Percentiles rank a stretch among this genome's conserved stretches.
Conservation (phyloP, 2,888 invertebrate genomes). For the Limnephilus rhombicus region DNA sequence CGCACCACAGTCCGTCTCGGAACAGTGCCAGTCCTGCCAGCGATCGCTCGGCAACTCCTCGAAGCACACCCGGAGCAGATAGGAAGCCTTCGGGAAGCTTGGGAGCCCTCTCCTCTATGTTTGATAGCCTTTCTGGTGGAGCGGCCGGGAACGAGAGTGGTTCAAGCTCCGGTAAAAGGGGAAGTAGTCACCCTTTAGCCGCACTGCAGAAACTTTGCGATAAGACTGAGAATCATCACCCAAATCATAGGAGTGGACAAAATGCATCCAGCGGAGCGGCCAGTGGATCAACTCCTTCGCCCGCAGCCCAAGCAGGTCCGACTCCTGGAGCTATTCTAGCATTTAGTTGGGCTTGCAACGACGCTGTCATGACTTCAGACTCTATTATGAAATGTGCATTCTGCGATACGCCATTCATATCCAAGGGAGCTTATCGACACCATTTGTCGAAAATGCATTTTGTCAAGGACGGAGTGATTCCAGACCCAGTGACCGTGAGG, state of each 20-base stretch:
- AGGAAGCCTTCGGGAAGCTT: conserved; percentile 83
- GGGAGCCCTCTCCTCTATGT: conserved; percentile 93
- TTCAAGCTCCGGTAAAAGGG: conserved; percentile 81
- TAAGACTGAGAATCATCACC: conserved; percentile 90
- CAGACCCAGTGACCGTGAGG: conserved; percentile 84
- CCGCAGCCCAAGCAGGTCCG: conserved; percentile 78
- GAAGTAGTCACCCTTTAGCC: conserved; percentile 93
- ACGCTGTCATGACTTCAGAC: conserved; percentile 91
- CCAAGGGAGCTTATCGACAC: conserved; percentile 97
- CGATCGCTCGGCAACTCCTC: conserved; percentile 87
- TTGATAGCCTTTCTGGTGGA: conserved; percentile 87
- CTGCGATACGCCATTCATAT: conserved; percentile 96
- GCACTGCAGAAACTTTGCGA: conserved; percentile 97
- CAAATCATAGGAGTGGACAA: conserved; percentile 71
- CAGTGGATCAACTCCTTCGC: conserved; percentile 72
- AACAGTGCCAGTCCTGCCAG: conserved; percentile 86
- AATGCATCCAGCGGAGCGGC: conserved; percentile 68
- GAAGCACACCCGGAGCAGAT: conserved; percentile 80
- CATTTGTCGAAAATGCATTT: conserved; percentile 97
- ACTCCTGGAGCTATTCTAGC: conserved; percentile 91
- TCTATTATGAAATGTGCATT: conserved; percentile 96
- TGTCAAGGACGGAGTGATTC: conserved; percentile 92
- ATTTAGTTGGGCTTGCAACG: conserved; percentile 96
- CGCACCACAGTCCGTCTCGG: conserved; percentile 80
- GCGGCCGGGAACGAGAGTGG: conserved; percentile 73